Percentiles rank a stretch among this genome's conserved stretches.
phyloP scores from a whole-genome alignment of 2,113 vertebrate species.

The Picathartes gymnocephalus region DNA sequence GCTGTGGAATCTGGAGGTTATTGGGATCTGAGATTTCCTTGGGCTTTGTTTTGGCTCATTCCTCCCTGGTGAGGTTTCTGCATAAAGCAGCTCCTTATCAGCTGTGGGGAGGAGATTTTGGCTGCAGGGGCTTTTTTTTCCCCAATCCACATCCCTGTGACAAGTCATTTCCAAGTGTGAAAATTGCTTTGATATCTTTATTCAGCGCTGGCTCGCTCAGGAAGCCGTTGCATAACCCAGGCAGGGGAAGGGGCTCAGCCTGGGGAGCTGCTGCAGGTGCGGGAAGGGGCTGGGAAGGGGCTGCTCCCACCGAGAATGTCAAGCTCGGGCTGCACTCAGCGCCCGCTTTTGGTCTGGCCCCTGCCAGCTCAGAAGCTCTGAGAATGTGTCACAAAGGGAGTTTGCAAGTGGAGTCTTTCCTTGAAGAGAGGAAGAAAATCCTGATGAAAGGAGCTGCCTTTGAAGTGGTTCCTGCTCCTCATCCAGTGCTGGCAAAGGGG shows the following conservation, averaged over 20 bases:
- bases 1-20: neutral
- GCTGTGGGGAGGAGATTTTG: neutral
- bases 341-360: fast-evolving
- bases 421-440: neutral
- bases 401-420: neutral
- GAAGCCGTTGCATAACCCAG: neutral
- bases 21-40: neutral
- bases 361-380: neutral
- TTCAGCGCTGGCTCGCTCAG: neutral
- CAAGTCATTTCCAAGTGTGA: slow-evolving; percentile 26
- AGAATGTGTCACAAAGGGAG: neutral
- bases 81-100: neutral
- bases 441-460: neutral
- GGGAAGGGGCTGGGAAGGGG: neutral
- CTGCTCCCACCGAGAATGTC: neutral
- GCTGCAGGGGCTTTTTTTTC: neutral
- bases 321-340: fast-evolving
- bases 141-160: neutral
- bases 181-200: slow-evolving; percentile 13
- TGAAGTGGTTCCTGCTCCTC: neutral
- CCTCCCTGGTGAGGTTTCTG: neutral
- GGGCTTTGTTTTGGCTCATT: neutral
- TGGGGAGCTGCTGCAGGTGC: too few species aligned
- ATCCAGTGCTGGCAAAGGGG: neutral
- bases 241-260: neutral